Percentiles rank a stretch among this genome's conserved stretches.
These are phyloP conservation scores for Botia almorhae DNA, from an alignment of 2,797 vertebrate species.

Conservation along the genomic window DNA sequence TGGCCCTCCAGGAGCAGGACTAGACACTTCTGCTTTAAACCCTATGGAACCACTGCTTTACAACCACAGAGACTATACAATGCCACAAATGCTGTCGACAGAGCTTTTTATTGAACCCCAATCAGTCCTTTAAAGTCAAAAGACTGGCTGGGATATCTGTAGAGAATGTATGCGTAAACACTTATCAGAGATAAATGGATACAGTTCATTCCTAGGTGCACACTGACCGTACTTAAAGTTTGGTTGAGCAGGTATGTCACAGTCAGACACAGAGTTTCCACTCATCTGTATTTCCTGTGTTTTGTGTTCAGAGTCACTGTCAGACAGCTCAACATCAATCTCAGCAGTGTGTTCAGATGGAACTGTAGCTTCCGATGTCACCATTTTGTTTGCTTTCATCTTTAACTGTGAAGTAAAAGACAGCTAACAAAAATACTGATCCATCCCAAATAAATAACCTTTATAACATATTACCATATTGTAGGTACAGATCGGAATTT, in stretches of 20 bases:
- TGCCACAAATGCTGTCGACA: no score
- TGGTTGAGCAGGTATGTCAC: background rate
- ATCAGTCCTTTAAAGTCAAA: background rate
- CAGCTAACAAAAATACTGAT: background rate
- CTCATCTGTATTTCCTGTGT: conserved; percentile 25
- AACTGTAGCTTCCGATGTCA: background rate
- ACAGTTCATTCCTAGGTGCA: no score
- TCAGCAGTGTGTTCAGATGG: conserved; percentile 45
- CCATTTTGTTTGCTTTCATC: background rate
- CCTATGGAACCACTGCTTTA: no score
- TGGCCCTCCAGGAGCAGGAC: no score
- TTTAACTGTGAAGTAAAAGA: conserved; percentile 33
- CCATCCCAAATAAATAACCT: no score
- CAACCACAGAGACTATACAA: no score
- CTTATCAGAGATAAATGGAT: no score
- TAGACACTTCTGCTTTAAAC: no score
- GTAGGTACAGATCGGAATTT: no score
- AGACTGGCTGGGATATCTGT: background rate
- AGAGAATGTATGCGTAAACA: background rate
- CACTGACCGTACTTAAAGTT: background rate
- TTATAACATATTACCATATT: no score
- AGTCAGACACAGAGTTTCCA: background rate
- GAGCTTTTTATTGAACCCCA: no score
- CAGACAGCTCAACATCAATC: conserved; percentile 65
- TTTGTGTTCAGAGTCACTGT: conserved; percentile 52